These are phyloP conservation scores for Chloromyia formosa DNA, from an alignment of 2,888 invertebrate species.

Conservation along the genomic window DNA sequence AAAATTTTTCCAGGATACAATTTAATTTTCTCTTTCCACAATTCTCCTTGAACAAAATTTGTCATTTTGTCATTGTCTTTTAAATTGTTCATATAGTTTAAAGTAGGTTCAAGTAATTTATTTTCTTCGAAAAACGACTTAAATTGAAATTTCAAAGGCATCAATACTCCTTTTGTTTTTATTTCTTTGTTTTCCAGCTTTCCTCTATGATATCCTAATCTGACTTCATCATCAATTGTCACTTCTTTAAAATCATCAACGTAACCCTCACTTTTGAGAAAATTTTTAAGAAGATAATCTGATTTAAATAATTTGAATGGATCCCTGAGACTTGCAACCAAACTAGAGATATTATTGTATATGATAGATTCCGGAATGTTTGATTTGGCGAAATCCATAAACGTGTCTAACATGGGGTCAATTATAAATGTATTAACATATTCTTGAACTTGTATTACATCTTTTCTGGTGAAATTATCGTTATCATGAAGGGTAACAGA, in stretches of 20 bases:
- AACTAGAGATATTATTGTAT: too few species aligned
- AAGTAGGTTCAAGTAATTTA: constrained; percentile 12
- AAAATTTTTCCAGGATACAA: neutral
- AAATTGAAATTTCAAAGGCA: constrained; percentile 40
- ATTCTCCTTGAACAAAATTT: neutral
- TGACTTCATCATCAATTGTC: neutral
- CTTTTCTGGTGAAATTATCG: too few species aligned
- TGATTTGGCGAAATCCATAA: too few species aligned
- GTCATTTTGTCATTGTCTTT: too few species aligned
- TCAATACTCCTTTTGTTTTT: neutral
- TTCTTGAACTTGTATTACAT: too few species aligned
- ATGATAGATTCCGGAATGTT: too few species aligned
- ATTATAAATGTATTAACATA: too few species aligned
- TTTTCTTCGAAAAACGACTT: constrained; percentile 45
- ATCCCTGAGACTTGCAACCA: neutral
- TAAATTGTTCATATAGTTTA: neutral
- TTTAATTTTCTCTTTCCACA: neutral
- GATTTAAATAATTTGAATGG: neutral
- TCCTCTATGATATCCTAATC: too few species aligned
- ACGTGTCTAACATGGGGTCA: too few species aligned
- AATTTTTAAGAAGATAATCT: neutral
- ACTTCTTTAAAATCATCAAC: neutral
- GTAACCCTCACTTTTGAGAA: neutral
- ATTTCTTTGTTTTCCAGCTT: neutral
- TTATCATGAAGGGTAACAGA: too few species aligned